These are phyloP conservation scores for Sesamia nonagrioides DNA, from an alignment of 1,140 invertebrate species.

Conservation along the genomic window DNA sequence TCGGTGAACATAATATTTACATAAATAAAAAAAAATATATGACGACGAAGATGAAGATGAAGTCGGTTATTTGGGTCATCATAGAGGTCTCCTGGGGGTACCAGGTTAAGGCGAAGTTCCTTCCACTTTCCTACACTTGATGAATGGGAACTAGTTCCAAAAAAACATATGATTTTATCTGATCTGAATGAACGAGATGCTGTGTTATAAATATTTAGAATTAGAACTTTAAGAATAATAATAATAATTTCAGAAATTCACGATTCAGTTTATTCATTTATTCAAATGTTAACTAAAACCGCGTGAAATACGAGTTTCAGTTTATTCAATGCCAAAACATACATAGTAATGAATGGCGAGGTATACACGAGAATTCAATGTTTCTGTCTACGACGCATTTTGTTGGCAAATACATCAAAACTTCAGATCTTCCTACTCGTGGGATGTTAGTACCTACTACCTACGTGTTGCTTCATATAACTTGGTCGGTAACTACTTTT, in stretches of 20 bases:
- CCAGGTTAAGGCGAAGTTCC: too few relatives aligned
- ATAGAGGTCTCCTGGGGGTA: too few relatives aligned
- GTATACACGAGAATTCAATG: background rate
- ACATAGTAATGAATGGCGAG: background rate
- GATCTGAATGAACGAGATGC: too few relatives aligned
- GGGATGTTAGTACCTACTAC: background rate
- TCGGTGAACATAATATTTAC: too few relatives aligned
- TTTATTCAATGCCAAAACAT: background rate
- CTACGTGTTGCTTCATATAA: background rate
- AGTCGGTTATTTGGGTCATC: too few relatives aligned
- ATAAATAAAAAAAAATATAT: too few relatives aligned
- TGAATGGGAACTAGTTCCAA: too few relatives aligned
- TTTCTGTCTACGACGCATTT: conserved; percentile 17
- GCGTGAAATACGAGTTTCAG: background rate
- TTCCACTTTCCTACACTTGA: too few relatives aligned
- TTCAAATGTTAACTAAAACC: background rate
- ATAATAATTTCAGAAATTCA: background rate
- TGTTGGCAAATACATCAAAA: background rate
- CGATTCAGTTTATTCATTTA: background rate
- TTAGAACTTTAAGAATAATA: background rate
- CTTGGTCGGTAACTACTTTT: too few relatives aligned
- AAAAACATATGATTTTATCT: too few relatives aligned
- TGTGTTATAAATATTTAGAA: too few relatives aligned
- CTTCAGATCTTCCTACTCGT: background rate
- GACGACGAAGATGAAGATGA: too few relatives aligned